Evolutionary conservation across 2,113 vertebrate genomes (phyloP), one percentile per base, ranked within the genome.

Genomic region (Dendropsophus ebraccatus): DNA sequence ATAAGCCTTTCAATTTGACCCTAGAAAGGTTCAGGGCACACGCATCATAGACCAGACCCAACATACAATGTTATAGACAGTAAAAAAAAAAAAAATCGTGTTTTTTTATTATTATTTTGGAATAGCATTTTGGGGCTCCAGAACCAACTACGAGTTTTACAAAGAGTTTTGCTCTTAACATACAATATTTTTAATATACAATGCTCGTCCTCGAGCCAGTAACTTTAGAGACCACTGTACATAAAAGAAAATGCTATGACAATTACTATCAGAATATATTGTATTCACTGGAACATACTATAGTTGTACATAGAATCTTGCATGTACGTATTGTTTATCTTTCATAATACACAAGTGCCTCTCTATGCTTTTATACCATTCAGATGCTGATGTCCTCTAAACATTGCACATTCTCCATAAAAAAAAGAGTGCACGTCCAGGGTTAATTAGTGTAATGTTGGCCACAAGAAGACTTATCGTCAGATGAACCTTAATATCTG

Each of bases 361-460:
- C 8, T 69, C 17, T 28, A 69, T 4, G 14, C 41, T 73, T 28
- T 32, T 50, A 56, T 69, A 19, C 54, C 30, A 85, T 67, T 78
- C 58, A 52, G 19, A 67, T 50, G 37, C 77, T 77, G 45, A 21
- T 70, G 19, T 30, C 74, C 35, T 65, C 50, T 28, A 47, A 28
- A 62, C 67, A 82, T 75, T 85, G 23, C 83, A 1, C 87, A 86
- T 84, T 28, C 79, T 45, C 72, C 62, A 88, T 30, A 69, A 69
- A 67, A 84, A 67, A 84, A 69, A 32, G 41, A 1, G 67, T 13
- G 47, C 45, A 84, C 45, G 69, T 85, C 58, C 60, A 85, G 83
- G 83, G 83, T 85, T 85, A 85, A 70, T 85, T 85, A 85, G 78
- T 85, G 74, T 78, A 78, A 69, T 85, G 74, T 45, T 62, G 67